Percentiles rank a stretch among this genome's conserved stretches.
phyloP scores from a whole-genome alignment of 1,140 invertebrate species.

The Drosophila miranda region DNA sequence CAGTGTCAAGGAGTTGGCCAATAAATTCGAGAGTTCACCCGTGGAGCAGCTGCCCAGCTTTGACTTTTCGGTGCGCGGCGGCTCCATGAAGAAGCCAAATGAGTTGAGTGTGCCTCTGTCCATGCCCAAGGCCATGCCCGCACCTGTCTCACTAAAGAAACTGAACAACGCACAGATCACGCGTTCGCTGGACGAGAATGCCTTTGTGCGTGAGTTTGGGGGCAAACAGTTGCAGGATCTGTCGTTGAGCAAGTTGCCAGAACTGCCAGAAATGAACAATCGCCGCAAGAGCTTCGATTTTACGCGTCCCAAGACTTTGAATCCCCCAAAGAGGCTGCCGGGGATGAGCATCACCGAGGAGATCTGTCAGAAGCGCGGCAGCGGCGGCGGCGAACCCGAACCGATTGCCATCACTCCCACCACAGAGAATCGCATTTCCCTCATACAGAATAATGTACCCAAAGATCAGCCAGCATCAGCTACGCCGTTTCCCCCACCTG shows the following conservation, averaged over 20 bases:
- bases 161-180: conserved; percentile 86
- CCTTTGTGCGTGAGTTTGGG: conserved; percentile 86
- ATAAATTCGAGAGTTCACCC: too few relatives aligned
- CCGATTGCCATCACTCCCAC: conserved; percentile 82
- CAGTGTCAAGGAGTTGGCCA: too few relatives aligned
- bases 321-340: conserved; percentile 84
- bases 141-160: conserved; percentile 69
- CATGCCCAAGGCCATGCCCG: conserved; percentile 39
- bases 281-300: conserved; percentile 82
- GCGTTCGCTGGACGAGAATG: conserved; percentile 88
- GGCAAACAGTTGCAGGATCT: conserved; percentile 79
- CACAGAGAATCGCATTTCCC: conserved; percentile 85
- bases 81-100: conserved; percentile 82
- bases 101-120: conserved; percentile 45
- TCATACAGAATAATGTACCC: conserved; percentile 83
- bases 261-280: conserved; percentile 75
- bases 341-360: conserved; percentile 83
- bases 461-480: conserved; percentile 29
- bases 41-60: too few relatives aligned
- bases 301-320: conserved; percentile 83
- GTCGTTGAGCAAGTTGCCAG: conserved; percentile 61
- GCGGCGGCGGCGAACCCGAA: conserved; percentile 1
- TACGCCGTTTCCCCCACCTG: conserved; percentile 37
- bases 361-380: conserved; percentile 71
- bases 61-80: too few relatives aligned